Conservation (phyloP, 2,797 vertebrate species). For the Forpus xanthops region DNA sequence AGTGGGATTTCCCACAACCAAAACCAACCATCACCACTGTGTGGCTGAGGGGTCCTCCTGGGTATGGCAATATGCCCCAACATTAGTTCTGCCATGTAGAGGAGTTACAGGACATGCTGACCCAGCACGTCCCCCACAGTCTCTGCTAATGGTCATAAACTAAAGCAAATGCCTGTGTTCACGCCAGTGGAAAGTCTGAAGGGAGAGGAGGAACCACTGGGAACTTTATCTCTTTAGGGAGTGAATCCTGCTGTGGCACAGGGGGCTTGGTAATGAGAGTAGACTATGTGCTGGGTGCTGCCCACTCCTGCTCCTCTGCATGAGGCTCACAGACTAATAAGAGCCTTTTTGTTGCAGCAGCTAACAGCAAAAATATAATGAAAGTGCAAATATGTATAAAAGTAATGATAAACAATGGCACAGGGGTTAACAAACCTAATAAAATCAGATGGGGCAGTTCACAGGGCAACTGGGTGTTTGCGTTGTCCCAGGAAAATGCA, state of each 20-base stretch:
- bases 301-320: background rate
- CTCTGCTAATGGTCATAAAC: background rate
- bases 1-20: background rate
- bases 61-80: background rate
- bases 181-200: background rate
- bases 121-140: background rate
- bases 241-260: background rate
- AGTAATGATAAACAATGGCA: background rate
- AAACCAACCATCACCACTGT: background rate
- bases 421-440: background rate
- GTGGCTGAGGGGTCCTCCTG: background rate
- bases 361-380: background rate
- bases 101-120: background rate
- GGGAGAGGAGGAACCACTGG: background rate
- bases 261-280: background rate
- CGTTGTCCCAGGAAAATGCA: background rate
- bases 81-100: background rate
- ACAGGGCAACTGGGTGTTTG: background rate
- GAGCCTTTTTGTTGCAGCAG: background rate
- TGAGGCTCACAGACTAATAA: background rate
- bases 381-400: background rate
- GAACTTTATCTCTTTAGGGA: background rate
- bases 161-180: background rate
- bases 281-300: fast-evolving
- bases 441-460: background rate